Evolutionary conservation across 2,113 vertebrate genomes (phyloP), one percentile per base, ranked within the genome.

Genomic region (Psilopogon haemacephalus): DNA sequence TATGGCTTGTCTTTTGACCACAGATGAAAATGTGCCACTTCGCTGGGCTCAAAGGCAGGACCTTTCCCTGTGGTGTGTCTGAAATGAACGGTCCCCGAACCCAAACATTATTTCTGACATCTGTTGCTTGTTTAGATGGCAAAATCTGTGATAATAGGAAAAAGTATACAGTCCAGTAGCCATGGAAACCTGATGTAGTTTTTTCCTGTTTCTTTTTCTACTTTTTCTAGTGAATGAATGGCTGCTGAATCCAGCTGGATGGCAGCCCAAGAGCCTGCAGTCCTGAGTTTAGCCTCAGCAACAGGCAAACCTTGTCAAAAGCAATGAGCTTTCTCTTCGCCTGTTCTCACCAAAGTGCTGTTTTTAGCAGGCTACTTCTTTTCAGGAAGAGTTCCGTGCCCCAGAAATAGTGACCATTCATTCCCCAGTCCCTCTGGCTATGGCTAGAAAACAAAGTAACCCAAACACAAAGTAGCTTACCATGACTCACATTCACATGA

Each of bases 41-140:
- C 11, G 70, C 20, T 15, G 68, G 59, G 33, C 89, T 83, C 40
- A 69, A 26, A 70, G 38, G 46, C 77, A 28, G 38, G 11, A 48
- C 69, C 88, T 86, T 64, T 84, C 67, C 80, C 68, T 3, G 1
- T 15, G 83, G 26, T n/a, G 3, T 26, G 20, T 78, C 85, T 11
- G 10, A 75, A 89, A 79, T 8, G 35, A 79, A 35, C 1, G 11
- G 69, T 89, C 84, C 33, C 55, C 64, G 86, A 90, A 73, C 81
- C 62, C 90, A 82, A 88, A 73, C 16, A 15, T 81, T 69, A 76
- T 81, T 94, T 88, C 88, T 83, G 12, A 95, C 94, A 96, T 97
- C 96, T 97, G 95, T 56, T 96, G 73, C 93, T 97, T 96, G 60
- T 96, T 96, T 97, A 91, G 69, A 70, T 96, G 79, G 65, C 84